A percentile compares a stretch with the other conserved stretches of the same genome.
These are phyloP conservation scores for Myripristis jacobus DNA, from an alignment of 2,797 vertebrate genomes.

Conservation along the genomic window DNA sequence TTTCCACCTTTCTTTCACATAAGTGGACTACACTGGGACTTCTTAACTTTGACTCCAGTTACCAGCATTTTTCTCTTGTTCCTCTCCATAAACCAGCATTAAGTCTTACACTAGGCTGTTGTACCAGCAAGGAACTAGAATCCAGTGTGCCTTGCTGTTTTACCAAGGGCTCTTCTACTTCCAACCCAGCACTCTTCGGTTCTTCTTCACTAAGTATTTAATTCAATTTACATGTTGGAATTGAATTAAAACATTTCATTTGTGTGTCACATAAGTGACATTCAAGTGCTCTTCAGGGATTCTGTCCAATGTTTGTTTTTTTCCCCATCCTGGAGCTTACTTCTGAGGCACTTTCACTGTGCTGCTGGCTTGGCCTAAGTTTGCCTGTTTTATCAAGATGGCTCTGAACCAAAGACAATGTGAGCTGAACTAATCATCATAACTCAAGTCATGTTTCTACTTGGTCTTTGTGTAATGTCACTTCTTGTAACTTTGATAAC, in stretches of 20 bases:
- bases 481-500: conserved; percentile 17
- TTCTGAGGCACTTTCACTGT: conserved; percentile 38
- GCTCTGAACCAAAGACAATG: conserved; percentile 75
- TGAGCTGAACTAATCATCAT: conserved; percentile 33
- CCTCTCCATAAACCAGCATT: conserved; percentile 57
- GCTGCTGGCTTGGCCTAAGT: conserved; percentile 42
- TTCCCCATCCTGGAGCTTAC: conserved; percentile 22
- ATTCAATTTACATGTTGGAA: neutral
- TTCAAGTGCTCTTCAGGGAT: conserved; percentile 73
- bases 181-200: conserved; percentile 17
- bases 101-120: conserved; percentile 12
- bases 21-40: conserved; percentile 32
- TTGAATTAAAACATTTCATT: conserved; percentile 33
- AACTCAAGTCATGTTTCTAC: conserved; percentile 20
- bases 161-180: conserved; percentile 54
- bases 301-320: conserved; percentile 47
- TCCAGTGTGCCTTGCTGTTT: conserved; percentile 5
- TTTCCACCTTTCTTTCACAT: conserved; percentile 32
- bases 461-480: conserved; percentile 23
- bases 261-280: conserved; percentile 39
- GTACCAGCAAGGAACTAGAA: conserved; percentile 27
- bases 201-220: neutral
- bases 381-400: conserved; percentile 20
- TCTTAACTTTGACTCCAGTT: conserved; percentile 31
- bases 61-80: conserved; percentile 70